Evolutionary conservation across 2,888 invertebrate species (phyloP), one percentile per base, ranked within the genome.

Genomic region (Mesorhabditis spiculigera): DNA sequence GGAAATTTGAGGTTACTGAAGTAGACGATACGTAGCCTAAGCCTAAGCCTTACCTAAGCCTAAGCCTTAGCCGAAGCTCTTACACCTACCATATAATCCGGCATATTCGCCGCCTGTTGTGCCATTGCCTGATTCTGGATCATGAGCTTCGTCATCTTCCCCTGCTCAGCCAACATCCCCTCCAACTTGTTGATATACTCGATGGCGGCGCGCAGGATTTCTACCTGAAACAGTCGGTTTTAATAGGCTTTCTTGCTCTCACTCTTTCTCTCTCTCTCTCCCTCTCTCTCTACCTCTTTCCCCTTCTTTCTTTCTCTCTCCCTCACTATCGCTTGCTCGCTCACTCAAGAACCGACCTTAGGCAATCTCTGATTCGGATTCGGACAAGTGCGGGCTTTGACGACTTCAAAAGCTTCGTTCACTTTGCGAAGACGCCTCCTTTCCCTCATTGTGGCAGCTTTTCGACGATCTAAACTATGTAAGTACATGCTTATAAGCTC

Each of bases 371-470:
- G 97, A 85, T 93, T 95, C 1, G 96, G 96, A 88, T 94, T 94
- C 71, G 93, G 92, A 83, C 95, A 93, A 0, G 97, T 95, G 69
- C 96, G 89, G 83, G 93, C 90, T 85, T 97, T 93, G 61, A 98
- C 88, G 74, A 93, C 91, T 87, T 98, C 97, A 87, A 97, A 98
- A 0, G 97, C 97, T 87, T 98, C 97, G 87, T 98, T 98, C 66
- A 95, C 95, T 91, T 97, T 96, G 86, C 95, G 89, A 68, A 98
- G 90, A 74, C 97, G 89, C 79, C 96, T 89, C 76, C 97, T 89
- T 87, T 98, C 97, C 4, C 97, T 89, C 87, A 98, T 89, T 3
- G 97, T 98, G 0, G 97, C 97, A 5, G 97, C 97, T 90, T 95
- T 95, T 85, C 97, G 90, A 69, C 97, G 89, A 88, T 98, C 97